These are phyloP conservation scores for Iphiclides podalirius DNA, from an alignment of 2,888 invertebrate genomes.

Conservation along the genomic window DNA sequence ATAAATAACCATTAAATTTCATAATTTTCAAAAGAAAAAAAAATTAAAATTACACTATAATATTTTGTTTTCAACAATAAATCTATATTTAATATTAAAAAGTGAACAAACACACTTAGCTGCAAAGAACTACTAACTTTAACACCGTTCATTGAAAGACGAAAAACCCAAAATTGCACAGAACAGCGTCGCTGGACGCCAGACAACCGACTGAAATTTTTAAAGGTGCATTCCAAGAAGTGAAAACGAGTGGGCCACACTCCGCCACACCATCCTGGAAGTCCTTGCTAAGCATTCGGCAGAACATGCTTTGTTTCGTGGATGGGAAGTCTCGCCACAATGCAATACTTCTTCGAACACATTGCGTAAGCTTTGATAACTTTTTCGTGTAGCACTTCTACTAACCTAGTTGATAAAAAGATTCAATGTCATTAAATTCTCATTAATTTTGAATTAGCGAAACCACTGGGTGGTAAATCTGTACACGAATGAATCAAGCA, in stretches of 20 bases:
- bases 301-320: conserved; percentile 56
- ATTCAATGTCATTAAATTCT: background rate
- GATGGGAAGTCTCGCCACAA: conserved; percentile 42
- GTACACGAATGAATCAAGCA: too few species aligned
- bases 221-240: conserved; percentile 44
- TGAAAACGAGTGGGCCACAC: conserved; percentile 43
- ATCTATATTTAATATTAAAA: too few species aligned
- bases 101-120: too few species aligned
- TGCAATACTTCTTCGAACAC: conserved; percentile 55
- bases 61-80: too few species aligned
- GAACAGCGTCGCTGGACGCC: conserved; percentile 33
- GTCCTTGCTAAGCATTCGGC: conserved; percentile 63
- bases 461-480: too few species aligned
- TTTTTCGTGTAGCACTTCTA: conserved; percentile 21
- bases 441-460: too few species aligned
- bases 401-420: background rate
- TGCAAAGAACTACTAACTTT: conserved; percentile 15
- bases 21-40: too few species aligned
- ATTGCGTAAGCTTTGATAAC: conserved; percentile 34
- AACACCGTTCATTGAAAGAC: conserved; percentile 7
- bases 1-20: too few species aligned
- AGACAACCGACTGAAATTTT: conserved; percentile 42
- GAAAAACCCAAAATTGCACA: conserved; percentile 29
- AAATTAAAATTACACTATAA: too few species aligned
- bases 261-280: conserved; percentile 53